Percentiles rank a stretch among this genome's conserved stretches.
Evolutionary conservation across 2,888 invertebrate species (phyloP).

Genomic region (Rhagium mordax): DNA sequence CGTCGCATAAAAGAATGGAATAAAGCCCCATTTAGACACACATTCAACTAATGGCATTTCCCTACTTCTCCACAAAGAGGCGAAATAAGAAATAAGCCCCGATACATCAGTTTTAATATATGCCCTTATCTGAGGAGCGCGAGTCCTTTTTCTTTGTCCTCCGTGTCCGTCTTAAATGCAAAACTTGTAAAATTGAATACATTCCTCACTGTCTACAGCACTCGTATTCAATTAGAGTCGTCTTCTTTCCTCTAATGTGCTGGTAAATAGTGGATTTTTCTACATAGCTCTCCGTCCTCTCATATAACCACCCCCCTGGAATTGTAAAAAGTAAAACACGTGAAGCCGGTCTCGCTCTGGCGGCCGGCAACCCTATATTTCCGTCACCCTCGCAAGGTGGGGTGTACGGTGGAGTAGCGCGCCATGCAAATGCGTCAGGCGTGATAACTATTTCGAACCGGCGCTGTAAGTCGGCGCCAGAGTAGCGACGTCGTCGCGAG

Average conservation of each 20-base stretch:
- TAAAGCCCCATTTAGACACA: constrained; percentile 33
- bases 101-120: constrained; percentile 44
- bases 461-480: constrained; percentile 69
- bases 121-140: constrained; percentile 38
- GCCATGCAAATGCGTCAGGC: constrained; percentile 71
- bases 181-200: constrained; percentile 60
- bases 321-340: constrained; percentile 67
- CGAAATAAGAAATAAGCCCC: constrained; percentile 40
- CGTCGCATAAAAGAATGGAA: constrained; percentile 27
- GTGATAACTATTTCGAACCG: constrained; percentile 70
- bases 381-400: constrained; percentile 62
- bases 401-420: constrained; percentile 61
- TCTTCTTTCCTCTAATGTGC: constrained; percentile 62
- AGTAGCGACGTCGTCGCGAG: constrained; percentile 69
- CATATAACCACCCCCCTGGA: constrained; percentile 49
- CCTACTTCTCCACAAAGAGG: constrained; percentile 33
- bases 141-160: constrained; percentile 51
- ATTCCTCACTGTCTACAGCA: constrained; percentile 56
- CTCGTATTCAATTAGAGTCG: constrained; percentile 57
- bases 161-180: constrained; percentile 53
- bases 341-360: constrained; percentile 56
- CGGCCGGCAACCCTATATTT: constrained; percentile 57
- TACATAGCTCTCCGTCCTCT: constrained; percentile 57
- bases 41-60: constrained; percentile 35
- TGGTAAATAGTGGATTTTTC: constrained; percentile 64